phyloP scores from a whole-genome alignment of 1,140 invertebrate species.

The Chymomyza costata region DNA sequence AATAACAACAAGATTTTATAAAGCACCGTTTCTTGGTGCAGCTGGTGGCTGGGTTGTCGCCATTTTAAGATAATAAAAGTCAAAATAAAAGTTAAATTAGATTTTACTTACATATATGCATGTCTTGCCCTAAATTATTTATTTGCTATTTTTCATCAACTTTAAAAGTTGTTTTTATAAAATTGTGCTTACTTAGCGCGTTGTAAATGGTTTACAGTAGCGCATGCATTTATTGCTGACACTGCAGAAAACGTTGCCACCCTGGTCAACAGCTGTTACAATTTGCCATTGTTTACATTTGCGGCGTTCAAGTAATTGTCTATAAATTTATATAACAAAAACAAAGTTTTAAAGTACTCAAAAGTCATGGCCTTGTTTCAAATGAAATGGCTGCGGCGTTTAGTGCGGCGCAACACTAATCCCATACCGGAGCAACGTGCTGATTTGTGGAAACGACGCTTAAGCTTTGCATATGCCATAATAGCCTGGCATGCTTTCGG shows the following conservation, averaged over 20 bases:
- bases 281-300: neutral
- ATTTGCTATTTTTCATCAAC: no score
- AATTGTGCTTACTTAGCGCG: neutral
- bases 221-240: neutral
- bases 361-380: conserved; percentile 63
- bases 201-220: conserved; percentile 11
- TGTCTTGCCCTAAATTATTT: no score
- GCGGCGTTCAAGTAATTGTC: conserved; percentile 2
- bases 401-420: conserved; percentile 78
- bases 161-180: no score
- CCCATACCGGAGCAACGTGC: conserved; percentile 79
- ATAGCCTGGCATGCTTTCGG: conserved; percentile 82
- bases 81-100: no score
- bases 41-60: neutral
- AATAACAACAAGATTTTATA: conserved; percentile 28
- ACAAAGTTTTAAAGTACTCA: neutral
- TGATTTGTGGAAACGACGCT: conserved; percentile 77
- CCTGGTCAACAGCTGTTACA: conserved; percentile 4
- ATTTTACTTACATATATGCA: no score
- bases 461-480: conserved; percentile 79
- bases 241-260: conserved; percentile 5
- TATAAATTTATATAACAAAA: conserved; percentile 29
- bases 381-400: conserved; percentile 76
- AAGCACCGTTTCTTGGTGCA: conserved; percentile 31
- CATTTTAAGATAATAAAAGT: neutral